phyloP scores from a whole-genome alignment of 2,888 invertebrate genomes.

The Apomyelois bistriatella region DNA sequence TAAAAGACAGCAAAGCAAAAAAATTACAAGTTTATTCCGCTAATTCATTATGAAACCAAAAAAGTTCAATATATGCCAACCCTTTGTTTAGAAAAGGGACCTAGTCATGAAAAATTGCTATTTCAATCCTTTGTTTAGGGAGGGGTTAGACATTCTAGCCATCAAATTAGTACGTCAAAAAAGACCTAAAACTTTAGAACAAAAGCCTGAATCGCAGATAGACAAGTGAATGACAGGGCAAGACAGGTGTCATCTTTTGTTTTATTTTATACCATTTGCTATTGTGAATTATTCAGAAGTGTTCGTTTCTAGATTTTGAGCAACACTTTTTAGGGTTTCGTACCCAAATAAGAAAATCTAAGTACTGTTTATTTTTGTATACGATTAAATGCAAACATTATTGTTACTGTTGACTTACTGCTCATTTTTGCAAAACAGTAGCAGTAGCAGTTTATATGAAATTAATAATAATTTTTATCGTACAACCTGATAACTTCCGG shows the following conservation, averaged over 20 bases:
- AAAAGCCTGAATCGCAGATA: slow-evolving; percentile 3
- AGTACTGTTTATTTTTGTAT: background rate
- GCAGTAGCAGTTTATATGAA: too few relatives aligned
- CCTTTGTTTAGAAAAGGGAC: background rate
- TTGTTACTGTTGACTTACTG: too few relatives aligned
- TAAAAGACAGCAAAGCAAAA: too few relatives aligned
- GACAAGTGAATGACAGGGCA: slow-evolving; percentile 1
- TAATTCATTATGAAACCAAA: too few relatives aligned
- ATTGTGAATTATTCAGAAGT: slow-evolving; percentile 8
- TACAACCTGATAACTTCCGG: too few relatives aligned
- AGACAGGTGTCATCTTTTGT: slow-evolving; percentile 14
- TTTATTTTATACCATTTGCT: slow-evolving; percentile 14
- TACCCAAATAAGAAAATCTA: background rate
- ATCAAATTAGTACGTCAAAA: slow-evolving; percentile 2
- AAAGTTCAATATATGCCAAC: too few relatives aligned
- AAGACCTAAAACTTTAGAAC: slow-evolving; percentile 8
- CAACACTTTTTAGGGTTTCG: background rate
- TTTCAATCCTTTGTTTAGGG: background rate
- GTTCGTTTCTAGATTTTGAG: background rate
- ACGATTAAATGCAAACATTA: background rate
- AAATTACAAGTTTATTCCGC: too few relatives aligned
- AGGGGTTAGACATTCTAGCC: background rate
- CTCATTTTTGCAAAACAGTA: too few relatives aligned
- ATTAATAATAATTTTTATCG: too few relatives aligned
- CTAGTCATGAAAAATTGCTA: background rate